A percentile compares a stretch with the other conserved stretches of the same genome.
Evolutionary conservation across 1,140 invertebrate genomes (phyloP).

Genomic region (Asobara japonica): DNA sequence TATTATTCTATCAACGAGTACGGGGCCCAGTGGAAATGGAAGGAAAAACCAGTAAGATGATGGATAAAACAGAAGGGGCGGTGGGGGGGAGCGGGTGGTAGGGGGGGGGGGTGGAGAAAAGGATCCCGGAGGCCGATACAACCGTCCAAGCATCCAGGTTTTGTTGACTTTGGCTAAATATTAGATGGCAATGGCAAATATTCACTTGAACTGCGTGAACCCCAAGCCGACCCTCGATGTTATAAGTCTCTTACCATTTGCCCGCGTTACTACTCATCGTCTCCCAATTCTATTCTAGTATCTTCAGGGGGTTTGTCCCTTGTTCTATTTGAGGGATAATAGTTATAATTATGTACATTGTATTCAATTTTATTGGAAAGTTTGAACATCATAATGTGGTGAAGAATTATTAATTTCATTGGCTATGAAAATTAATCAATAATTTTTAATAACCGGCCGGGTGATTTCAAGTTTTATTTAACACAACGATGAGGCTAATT

Average conservation of each 20-base stretch:
- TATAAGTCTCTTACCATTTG: neutral
- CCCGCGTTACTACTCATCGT: neutral
- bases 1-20: slow-evolving; percentile 62
- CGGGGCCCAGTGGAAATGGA: slow-evolving; percentile 36
- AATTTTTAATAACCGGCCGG: too few relatives aligned
- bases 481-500: too few relatives aligned
- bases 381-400: neutral
- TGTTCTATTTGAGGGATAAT: neutral
- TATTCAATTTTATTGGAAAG: neutral
- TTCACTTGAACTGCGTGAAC: slow-evolving; percentile 55
- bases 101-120: slow-evolving; percentile 34
- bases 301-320: neutral
- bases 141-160: slow-evolving; percentile 42
- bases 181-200: slow-evolving; percentile 62
- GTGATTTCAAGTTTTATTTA: too few relatives aligned
- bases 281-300: slow-evolving; percentile 7
- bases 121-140: slow-evolving; percentile 37
- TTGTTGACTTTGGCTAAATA: slow-evolving; percentile 63
- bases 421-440: too few relatives aligned
- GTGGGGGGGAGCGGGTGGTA: slow-evolving; percentile 18
- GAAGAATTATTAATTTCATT: too few relatives aligned
- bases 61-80: neutral
- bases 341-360: neutral
- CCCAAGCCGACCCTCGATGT: slow-evolving; percentile 1
- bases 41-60: slow-evolving; percentile 26